Evolutionary conservation across 2,888 invertebrate genomes (phyloP).

Genomic region (Nycteola revayana): DNA sequence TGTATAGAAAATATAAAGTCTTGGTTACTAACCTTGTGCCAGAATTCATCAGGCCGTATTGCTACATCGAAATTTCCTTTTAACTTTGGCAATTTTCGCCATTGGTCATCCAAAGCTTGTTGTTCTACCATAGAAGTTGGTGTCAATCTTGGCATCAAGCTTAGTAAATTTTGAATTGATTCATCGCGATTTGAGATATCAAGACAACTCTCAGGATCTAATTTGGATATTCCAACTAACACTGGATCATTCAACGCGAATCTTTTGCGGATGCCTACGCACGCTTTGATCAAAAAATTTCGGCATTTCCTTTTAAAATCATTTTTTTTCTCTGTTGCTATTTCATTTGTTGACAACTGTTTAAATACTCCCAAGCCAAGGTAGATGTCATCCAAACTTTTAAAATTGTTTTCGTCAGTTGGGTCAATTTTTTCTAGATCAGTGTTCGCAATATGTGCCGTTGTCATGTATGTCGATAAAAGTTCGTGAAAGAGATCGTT

Average conservation of each 20-base stretch:
- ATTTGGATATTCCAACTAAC: conserved; percentile 4
- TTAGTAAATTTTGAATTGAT: conserved; percentile 12
- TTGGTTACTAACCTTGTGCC: too few relatives aligned
- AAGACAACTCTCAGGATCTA: too few relatives aligned
- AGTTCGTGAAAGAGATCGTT: conserved; percentile 12
- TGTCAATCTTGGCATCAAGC: conserved; percentile 13
- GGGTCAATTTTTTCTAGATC: conserved; percentile 12
- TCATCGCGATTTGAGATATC: too few relatives aligned
- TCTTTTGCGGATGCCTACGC: conserved; percentile 12
- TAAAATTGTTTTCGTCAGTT: conserved; percentile 15
- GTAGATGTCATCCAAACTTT: conserved; percentile 14
- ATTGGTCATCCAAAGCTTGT: conserved; percentile 13
- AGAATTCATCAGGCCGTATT: too few relatives aligned
- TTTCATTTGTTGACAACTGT: too few relatives aligned
- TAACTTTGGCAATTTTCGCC: conserved; percentile 16
- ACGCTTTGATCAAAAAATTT: conserved; percentile 12
- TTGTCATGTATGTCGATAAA: too few relatives aligned
- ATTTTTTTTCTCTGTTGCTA: too few relatives aligned
- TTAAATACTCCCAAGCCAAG: too few relatives aligned
- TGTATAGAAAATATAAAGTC: too few relatives aligned
- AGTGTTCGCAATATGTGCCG: too few relatives aligned
- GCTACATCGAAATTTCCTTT: conserved; percentile 1
- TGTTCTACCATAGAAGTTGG: conserved; percentile 9
- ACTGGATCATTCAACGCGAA: conserved; percentile 11
- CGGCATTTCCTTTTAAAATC: conserved; percentile 11